Evolutionary conservation across 2,113 vertebrate genomes (phyloP).

Genomic region (Psephotus haematonotus): DNA sequence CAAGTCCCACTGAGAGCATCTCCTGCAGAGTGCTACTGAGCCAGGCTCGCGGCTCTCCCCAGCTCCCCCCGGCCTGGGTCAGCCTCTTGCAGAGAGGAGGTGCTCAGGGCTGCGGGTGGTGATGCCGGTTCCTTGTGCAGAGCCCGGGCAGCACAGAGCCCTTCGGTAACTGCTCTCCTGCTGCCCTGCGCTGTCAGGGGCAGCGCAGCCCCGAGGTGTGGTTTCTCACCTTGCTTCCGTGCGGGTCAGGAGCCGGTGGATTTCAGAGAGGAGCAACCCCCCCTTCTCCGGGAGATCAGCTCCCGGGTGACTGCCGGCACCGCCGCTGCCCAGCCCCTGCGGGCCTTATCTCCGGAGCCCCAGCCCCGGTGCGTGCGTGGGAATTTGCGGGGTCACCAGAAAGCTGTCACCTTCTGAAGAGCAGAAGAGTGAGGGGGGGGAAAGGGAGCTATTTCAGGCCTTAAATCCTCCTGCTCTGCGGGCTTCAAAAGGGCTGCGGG

Average conservation of each 20-base stretch:
- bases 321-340: background rate
- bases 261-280: background rate
- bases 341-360: slow-evolving; percentile 55
- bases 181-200: background rate
- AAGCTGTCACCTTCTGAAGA: slow-evolving; percentile 46
- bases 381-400: slow-evolving; percentile 25
- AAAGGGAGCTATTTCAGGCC: slow-evolving; percentile 4
- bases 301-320: background rate
- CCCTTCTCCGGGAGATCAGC: background rate
- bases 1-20: no score
- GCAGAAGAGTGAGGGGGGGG: background rate
- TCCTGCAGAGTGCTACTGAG: background rate
- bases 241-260: background rate
- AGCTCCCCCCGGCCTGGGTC: background rate
- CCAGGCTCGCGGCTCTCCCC: background rate
- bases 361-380: background rate
- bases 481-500: slow-evolving; percentile 31
- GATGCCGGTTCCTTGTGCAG: background rate
- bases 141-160: background rate
- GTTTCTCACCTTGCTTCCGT: background rate
- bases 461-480: slow-evolving; percentile 35
- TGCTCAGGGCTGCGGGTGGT: background rate
- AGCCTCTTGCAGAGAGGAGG: background rate
- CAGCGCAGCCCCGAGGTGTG: background rate
- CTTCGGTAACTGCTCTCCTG: background rate